Base-by-base conservation (phyloP, 2,797 vertebrate genomes). In the Gobionotothen gibberifrons region DNA sequence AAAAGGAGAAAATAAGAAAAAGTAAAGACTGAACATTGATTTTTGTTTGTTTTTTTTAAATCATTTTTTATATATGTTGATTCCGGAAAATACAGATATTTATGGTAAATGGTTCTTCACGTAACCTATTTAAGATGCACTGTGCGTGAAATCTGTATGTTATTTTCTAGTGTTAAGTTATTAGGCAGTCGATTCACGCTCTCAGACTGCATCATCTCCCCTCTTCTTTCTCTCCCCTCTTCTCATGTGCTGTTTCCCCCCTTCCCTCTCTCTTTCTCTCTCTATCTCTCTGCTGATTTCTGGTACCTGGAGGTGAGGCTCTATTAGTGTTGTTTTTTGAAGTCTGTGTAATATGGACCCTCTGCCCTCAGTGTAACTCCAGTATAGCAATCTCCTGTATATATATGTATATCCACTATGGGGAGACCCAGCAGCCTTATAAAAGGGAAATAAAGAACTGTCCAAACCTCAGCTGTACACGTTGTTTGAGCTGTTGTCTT, bases 361-460 rank as follows among this genome's bases (percentile, higher is more conserved):
- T 93, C 87, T 90, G 84, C 91, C 74, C 89, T 93, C 92, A 86
- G 81, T 93, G 94, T 95, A 92, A 94, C 90, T 93, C 90, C 93
- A 92, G 91, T 94, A 93, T 94, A 94, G 90, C 93, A 94, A 92
- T 90, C 91, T 94, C 92, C 90, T 93, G 91, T 93, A 92, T 92
- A 92, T 94, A 91, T 88, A 93, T 92, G 90, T 94, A 93, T 94
- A 95, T 93, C 92, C 92, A 94, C 90, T 83, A 93, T 91, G 92
- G 92, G 90, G 91, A 93, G 85, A 93, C 91, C 92, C 92, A 94
- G 91, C 93, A 93, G 93, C 94, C 93, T 93, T 95, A 95, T 94
- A 86, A 93, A 95, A 93, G 92, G 92, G 93, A 94, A 94, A 95
- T 95, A 95, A 95, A 95, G 89, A 94, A 94, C 93, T 94, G 92